Evolutionary conservation across 2,888 invertebrate genomes (phyloP).

Genomic region (Rotaria magnacalcarata): DNA sequence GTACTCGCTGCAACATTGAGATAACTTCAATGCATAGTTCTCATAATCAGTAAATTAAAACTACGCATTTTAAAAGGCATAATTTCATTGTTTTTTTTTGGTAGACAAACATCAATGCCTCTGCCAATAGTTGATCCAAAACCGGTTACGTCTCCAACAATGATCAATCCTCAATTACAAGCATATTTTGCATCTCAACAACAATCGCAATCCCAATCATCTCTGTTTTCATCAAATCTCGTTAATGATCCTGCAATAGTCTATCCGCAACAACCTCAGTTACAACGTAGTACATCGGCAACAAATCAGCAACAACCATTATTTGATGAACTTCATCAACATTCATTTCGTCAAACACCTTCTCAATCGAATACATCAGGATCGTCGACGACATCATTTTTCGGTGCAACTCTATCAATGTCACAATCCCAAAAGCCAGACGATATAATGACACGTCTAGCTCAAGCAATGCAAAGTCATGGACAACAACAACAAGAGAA

Average conservation of each 20-base stretch:
- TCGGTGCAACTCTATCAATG: not conserved
- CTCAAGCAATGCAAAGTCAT: conserved; percentile 19
- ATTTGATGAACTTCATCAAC: not conserved
- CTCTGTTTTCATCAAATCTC: not conserved
- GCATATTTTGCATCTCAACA: not conserved
- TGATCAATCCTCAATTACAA: not conserved
- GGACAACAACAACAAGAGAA: conserved; percentile 29
- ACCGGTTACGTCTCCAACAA: conserved; percentile 6
- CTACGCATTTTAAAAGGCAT: no score
- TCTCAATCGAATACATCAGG: not conserved
- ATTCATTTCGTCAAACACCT: not conserved
- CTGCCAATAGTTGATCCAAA: not conserved
- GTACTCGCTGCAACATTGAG: no score
- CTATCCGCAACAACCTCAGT: not conserved
- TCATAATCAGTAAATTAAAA: no score
- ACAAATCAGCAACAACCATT: not conserved
- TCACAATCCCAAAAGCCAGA: not conserved
- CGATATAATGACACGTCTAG: conserved; percentile 3
- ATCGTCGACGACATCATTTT: not conserved
- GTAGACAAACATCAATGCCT: not conserved
- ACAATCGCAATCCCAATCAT: not conserved
- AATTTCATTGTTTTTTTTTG: no score
- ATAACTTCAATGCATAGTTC: no score
- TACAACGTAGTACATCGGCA: conserved; percentile 2
- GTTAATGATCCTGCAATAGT: not conserved